A percentile compares a stretch with the other conserved stretches of the same genome.
phyloP scores from a whole-genome alignment of 2,888 invertebrate genomes.

The Vesta saturnalis region DNA sequence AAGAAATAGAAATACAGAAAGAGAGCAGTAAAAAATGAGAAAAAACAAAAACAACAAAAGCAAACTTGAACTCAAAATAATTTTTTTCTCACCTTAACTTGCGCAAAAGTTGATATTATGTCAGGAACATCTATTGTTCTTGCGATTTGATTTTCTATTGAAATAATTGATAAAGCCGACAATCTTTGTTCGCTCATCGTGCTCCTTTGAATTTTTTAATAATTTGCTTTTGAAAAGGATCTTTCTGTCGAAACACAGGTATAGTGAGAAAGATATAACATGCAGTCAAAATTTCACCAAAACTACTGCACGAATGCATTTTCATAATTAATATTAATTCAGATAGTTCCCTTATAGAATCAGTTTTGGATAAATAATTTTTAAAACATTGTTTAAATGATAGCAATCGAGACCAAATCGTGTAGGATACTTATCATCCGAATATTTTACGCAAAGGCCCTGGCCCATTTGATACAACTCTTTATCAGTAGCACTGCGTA shows the following conservation, averaged over 20 bases:
- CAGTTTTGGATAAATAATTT: not conserved
- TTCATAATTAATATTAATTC: constrained; percentile 4
- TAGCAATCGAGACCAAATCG: not conserved
- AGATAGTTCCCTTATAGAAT: not conserved
- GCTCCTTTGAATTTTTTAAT: not conserved
- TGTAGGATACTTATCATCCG: not conserved
- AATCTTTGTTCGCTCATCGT: constrained; percentile 3
- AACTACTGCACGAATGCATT: not conserved
- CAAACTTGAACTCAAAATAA: no score
- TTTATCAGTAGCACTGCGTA: not conserved
- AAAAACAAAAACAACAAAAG: no score
- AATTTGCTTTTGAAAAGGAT: not conserved
- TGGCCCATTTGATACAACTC: not conserved
- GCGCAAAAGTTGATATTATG: not conserved
- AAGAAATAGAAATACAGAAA: no score
- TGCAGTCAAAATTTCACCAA: constrained; percentile 4
- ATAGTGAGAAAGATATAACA: constrained; percentile 2
- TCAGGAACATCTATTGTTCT: not conserved
- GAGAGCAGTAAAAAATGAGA: no score
- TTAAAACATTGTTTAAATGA: not conserved
- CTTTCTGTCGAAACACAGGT: not conserved
- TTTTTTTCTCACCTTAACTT: not conserved
- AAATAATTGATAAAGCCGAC: not conserved
- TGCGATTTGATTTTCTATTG: not conserved
- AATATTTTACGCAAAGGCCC: not conserved